These are phyloP conservation scores for Gari tellinella DNA, from an alignment of 2,888 invertebrate species.

Conservation along the genomic window DNA sequence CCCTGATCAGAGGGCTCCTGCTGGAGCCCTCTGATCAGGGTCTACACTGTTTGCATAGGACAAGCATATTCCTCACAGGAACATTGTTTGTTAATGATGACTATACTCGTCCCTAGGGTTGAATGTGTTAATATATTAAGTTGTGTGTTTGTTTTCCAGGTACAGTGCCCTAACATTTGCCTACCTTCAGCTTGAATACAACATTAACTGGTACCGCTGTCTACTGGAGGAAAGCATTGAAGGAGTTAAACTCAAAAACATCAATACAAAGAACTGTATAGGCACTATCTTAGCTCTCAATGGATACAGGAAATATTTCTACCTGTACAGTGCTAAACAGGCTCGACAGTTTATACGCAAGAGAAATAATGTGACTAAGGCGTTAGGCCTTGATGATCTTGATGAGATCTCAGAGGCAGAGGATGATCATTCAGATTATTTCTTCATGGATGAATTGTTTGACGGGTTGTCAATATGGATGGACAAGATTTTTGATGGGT, in stretches of 20 bases:
- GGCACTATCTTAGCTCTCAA: conserved; percentile 96
- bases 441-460: conserved; percentile 74
- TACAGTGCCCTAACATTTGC: conserved; percentile 98
- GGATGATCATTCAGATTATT: conserved; percentile 62
- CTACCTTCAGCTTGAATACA: conserved; percentile 95
- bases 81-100: too few relatives aligned
- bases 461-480: conserved; percentile 98
- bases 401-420: conserved; percentile 61
- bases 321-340: conserved; percentile 93
- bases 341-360: conserved; percentile 70
- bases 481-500: conserved; percentile 98
- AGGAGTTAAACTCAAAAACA: conserved; percentile 92
- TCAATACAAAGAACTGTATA: conserved; percentile 94
- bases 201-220: conserved; percentile 96
- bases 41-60: too few relatives aligned
- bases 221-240: conserved; percentile 89
- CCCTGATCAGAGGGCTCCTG: too few relatives aligned
- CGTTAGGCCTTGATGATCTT: conserved; percentile 71
- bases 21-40: too few relatives aligned
- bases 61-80: too few relatives aligned
- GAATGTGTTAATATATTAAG: too few relatives aligned
- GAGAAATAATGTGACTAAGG: conserved; percentile 65
- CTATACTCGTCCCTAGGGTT: too few relatives aligned
- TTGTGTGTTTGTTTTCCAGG: conserved; percentile 86
- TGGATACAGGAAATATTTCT: conserved; percentile 98